Conservation (phyloP, 2,113 vertebrate species). For the Promerops cafer region DNA sequence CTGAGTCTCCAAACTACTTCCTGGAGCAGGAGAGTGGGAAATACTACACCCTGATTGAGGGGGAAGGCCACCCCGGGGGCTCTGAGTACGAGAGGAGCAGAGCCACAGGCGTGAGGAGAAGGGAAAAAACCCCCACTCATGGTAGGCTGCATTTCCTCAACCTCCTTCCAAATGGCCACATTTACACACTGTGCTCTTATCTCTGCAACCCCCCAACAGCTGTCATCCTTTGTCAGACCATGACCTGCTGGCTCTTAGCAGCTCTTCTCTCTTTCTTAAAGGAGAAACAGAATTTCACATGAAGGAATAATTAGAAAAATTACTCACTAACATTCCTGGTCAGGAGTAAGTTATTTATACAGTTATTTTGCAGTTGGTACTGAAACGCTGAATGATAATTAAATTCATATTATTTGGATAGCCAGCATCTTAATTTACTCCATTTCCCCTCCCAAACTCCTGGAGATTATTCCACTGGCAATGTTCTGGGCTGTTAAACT, state of each 20-base stretch:
- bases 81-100: conserved; percentile 79
- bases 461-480: neutral
- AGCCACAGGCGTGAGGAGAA: conserved; percentile 79
- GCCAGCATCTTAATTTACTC: neutral
- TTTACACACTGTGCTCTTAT: neutral
- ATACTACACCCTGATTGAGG: conserved; percentile 79
- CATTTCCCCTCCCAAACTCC: neutral
- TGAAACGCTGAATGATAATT: neutral
- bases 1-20: conserved; percentile 82
- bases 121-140: conserved; percentile 86
- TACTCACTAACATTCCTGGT: neutral
- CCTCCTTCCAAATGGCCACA: neutral
- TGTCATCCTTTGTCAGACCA: too few species aligned
- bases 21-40: conserved; percentile 83
- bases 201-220: neutral
- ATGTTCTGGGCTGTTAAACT: neutral
- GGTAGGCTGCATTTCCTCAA: conserved; percentile 64
- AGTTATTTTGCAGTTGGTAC: neutral
- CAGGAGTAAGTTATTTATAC: neutral
- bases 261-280: too few species aligned
- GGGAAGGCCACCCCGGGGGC: conserved; percentile 68
- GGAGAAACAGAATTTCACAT: neutral
- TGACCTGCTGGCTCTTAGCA: neutral
- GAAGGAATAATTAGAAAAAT: neutral
- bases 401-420: neutral